Base-by-base conservation (phyloP, 2,888 invertebrate species). In the Dermolepida albohirtum region DNA sequence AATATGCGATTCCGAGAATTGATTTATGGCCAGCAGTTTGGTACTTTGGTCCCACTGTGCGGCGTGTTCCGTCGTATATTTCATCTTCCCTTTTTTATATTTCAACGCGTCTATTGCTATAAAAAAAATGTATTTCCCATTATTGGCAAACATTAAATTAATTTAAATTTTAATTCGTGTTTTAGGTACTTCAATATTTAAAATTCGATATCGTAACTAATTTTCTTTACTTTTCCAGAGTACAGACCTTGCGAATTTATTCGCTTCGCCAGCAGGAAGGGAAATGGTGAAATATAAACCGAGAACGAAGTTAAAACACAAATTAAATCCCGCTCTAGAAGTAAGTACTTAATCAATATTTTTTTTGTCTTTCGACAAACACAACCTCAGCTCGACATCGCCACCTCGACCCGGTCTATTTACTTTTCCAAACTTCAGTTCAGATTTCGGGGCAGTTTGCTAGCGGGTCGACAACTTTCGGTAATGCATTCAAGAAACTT, bases 271-370 rank as follows among this genome's bases (percentile, higher is more conserved):
- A 17, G 77, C 81, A 68, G 78, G 80, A 65, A 76, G 80, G 71
- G 81, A 82, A 73, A 77, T 80, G 76, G 76, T 82, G 68, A 82
- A 82, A 78, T 82, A 81, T 73, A 82, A 83, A 70, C 78, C 81
- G 16, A 77, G 80, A 69, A 77, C 81, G 47, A 83, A 83, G 74
- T 77, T 81, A 70, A 83, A 82, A 74, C 82, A 82, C 69, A 83
- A 82, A 79, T 76, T 80, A 52, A 80, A 81, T 76, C 80, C 81
- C 27, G 80, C 81, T 40, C 73, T 82, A 74, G 82, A 82, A 73
- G 82, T 82, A 77, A 81, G 81, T 76, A 68, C 50, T 50, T 39
- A 40, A 54, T 54, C 54, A 11, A 40, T 54, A 54, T 40, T 17
- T 54, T 22, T 52, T 54, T 40, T 16, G 16, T 4, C 34, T 16